Evolutionary conservation across 1,140 invertebrate species (phyloP).

Genomic region (Brachionus koreanus): DNA sequence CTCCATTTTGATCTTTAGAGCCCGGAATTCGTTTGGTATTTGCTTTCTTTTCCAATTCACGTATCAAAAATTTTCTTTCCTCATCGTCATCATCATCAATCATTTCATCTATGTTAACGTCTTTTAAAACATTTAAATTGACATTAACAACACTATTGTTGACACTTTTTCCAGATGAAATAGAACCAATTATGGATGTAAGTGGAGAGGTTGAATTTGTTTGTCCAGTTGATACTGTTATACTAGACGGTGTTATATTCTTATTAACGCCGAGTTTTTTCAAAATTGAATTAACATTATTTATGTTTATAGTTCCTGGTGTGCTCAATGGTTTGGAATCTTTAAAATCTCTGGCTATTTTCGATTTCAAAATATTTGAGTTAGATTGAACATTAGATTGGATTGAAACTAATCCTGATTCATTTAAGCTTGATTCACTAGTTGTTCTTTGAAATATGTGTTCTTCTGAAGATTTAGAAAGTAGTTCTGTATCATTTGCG

Average conservation of each 20-base stretch:
- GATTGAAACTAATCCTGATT: background rate
- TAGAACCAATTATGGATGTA: constrained; percentile 21
- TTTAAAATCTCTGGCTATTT: background rate
- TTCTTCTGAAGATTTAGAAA: background rate
- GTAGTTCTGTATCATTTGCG: background rate
- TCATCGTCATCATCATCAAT: constrained; percentile 41
- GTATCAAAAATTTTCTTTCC: constrained; percentile 34
- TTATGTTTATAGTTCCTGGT: constrained; percentile 5
- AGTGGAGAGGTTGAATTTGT: background rate
- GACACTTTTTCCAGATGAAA: background rate
- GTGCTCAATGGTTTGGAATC: background rate
- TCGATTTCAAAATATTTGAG: background rate
- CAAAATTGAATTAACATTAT: constrained; percentile 32
- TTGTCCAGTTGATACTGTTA: background rate
- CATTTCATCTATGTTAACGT: constrained; percentile 43
- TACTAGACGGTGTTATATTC: background rate
- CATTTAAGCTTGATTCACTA: background rate
- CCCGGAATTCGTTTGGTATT: background rate
- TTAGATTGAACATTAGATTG: background rate
- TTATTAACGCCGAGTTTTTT: constrained; percentile 38
- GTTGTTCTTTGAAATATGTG: background rate
- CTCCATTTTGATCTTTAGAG: background rate
- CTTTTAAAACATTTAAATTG: constrained; percentile 37
- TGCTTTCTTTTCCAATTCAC: constrained; percentile 28
- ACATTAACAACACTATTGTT: constrained; percentile 44